phyloP scores from a whole-genome alignment of 2,888 invertebrate genomes.

The Cylindroiulus punctatus region DNA sequence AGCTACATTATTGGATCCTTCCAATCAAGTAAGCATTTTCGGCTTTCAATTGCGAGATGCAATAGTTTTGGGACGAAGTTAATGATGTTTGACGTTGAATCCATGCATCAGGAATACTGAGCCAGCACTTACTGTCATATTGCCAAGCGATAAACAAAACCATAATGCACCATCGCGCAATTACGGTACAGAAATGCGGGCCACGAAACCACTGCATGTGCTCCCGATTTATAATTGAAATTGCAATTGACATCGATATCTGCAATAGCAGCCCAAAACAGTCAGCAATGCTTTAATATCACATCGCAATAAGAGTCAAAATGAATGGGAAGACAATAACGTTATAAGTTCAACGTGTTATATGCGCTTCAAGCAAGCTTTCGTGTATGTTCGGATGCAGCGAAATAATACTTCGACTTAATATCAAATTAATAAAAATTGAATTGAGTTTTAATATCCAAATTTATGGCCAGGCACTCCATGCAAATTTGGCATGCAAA shows the following conservation, averaged over 20 bases:
- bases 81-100: slow-evolving; percentile 42
- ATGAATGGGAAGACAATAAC: background rate
- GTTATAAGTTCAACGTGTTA: background rate
- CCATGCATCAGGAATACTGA: slow-evolving; percentile 19
- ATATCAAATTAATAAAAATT: no score
- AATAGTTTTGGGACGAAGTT: background rate
- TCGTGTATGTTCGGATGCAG: no score
- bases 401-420: no score
- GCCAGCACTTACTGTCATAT: slow-evolving; percentile 46
- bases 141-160: slow-evolving; percentile 34
- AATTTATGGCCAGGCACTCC: no score
- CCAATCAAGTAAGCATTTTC: slow-evolving; percentile 52
- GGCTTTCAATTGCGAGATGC: background rate
- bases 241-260: background rate
- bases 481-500: no score
- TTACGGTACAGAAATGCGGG: slow-evolving; percentile 7
- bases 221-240: slow-evolving; percentile 35
- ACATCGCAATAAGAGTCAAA: background rate
- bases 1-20: slow-evolving; percentile 49
- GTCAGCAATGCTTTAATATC: background rate
- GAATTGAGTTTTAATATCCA: no score
- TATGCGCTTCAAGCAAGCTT: background rate
- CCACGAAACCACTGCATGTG: background rate
- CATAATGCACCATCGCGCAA: slow-evolving; percentile 27
- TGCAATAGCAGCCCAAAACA: background rate